Conservation (phyloP, 2,113 vertebrate genomes). For the Pteronura brasiliensis region DNA sequence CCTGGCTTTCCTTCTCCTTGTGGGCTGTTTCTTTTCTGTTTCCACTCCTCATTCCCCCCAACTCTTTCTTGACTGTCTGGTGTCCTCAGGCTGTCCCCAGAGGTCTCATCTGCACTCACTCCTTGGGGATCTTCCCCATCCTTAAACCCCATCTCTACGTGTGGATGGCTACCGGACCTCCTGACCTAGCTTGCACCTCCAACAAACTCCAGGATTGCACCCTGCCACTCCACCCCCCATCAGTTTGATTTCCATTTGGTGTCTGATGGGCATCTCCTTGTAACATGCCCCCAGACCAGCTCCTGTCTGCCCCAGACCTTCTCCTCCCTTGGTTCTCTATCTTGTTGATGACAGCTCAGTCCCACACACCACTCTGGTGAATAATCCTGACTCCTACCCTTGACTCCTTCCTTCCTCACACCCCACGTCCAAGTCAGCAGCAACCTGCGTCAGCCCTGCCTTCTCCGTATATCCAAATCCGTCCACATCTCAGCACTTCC, state of each 20-base stretch:
- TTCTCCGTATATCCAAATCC: not conserved
- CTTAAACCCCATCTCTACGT: not conserved
- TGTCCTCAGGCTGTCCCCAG: not conserved
- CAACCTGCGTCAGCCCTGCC: not conserved
- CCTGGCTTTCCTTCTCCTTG: not conserved
- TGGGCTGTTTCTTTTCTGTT: not conserved
- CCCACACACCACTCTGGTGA: not conserved
- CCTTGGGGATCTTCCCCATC: not conserved
- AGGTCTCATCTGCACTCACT: not conserved
- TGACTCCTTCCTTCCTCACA: not conserved
- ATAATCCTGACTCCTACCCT: not conserved
- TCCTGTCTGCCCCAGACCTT: not conserved
- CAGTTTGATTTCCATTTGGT: not conserved
- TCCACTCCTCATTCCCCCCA: not conserved
- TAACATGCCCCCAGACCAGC: not conserved
- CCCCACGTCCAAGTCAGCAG: not conserved
- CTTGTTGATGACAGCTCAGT: not conserved
- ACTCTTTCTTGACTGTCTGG: not conserved
- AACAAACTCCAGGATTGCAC: not conserved
- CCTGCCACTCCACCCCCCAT: not conserved
- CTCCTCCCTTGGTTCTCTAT: not conserved
- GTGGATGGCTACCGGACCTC: not conserved
- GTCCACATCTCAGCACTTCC: not conserved
- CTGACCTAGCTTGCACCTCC: not conserved
- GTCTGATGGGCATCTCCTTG: not conserved